Percentiles rank a stretch among this genome's conserved stretches.
phyloP scores from a whole-genome alignment of 2,888 invertebrate species.

The Eupelmus urozonus region DNA sequence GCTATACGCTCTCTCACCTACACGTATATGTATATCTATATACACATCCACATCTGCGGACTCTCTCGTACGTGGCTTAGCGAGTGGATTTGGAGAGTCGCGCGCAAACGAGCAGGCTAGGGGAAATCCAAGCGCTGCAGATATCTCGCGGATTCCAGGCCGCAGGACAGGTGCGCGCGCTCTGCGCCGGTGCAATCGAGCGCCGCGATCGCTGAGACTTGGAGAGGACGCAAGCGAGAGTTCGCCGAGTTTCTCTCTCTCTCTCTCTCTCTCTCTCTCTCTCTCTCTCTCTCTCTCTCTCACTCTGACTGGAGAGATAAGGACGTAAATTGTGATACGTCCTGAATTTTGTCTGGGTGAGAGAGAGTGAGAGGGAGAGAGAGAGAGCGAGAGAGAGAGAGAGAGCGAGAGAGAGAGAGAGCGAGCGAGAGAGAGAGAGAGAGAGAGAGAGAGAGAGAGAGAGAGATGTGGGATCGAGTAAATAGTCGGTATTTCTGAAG shows the following conservation, averaged over 20 bases:
- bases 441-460: neutral
- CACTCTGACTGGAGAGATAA: too few species aligned
- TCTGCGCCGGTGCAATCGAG: constrained; percentile 27
- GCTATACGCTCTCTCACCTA: neutral
- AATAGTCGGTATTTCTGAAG: too few species aligned
- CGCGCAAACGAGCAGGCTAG: neutral
- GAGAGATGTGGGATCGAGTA: too few species aligned
- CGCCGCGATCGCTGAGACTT: constrained; percentile 7
- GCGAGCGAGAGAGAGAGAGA: too few species aligned
- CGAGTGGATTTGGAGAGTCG: constrained; percentile 26
- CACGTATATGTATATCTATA: neutral
- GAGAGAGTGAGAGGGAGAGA: too few species aligned
- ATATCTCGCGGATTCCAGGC: constrained; percentile 10
- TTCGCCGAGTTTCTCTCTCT: too few species aligned
- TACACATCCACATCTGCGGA: neutral
- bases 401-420: too few species aligned
- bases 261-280: neutral
- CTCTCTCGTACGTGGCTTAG: constrained; percentile 1
- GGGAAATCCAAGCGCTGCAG: neutral
- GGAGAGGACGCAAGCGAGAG: neutral
- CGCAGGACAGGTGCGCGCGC: constrained; percentile 22
- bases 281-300: too few species aligned
- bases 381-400: too few species aligned
- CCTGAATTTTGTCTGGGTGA: constrained; percentile 9
- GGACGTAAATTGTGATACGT: constrained; percentile 14